Evolutionary conservation across 2,888 invertebrate genomes (phyloP), one percentile per base, ranked within the genome.

Genomic region (Caenorhabditis zanzibari): DNA sequence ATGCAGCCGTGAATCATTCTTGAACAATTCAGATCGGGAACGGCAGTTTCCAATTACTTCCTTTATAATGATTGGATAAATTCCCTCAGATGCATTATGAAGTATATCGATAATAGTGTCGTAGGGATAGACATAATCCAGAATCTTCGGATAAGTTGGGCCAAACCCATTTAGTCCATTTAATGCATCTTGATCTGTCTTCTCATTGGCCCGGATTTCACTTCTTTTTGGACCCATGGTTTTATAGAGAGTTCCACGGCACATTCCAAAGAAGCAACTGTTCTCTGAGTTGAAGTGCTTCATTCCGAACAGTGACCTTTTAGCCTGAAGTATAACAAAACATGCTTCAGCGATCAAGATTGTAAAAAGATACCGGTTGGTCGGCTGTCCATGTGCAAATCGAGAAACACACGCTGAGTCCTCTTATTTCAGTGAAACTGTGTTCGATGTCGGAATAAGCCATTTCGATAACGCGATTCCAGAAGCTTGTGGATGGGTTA

Each of bases 271-370:
- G 22, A 61, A 61, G 22, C 61, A 61, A 10, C 12, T 12, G 41
- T 22, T 14, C 12, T 61, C 61, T 4, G 61, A 38, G 16, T 61
- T 61, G 22, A 4, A 61, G 4, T 19, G n/a, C 12, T 22, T 38
- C 38, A 61, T 41, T 22, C 61, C 61, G 24, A 61, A 61, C 19
- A 61, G 41, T 16, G 61, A n/a, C 9, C 61, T n/a, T 24, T 61
- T 61, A 0, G 61, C 61, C 61, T 61, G 22, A 22, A 61, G n/a
- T n/a, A n/a, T n/a, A n/a, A n/a, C n/a, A 16, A 16, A 24, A 2
- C 16, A 16, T 58, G 9, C 0, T 16, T 26, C 7, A 26, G 10
- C 19, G 22, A 49, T 3, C 24, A 24, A 19, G 14, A 38, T 4
- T 3, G 10, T 22, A 38, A 41, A 22, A 35, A 38, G 16, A 19